phyloP scores from a whole-genome alignment of 2,888 invertebrate genomes.

The Netelia fuscicornis region DNA sequence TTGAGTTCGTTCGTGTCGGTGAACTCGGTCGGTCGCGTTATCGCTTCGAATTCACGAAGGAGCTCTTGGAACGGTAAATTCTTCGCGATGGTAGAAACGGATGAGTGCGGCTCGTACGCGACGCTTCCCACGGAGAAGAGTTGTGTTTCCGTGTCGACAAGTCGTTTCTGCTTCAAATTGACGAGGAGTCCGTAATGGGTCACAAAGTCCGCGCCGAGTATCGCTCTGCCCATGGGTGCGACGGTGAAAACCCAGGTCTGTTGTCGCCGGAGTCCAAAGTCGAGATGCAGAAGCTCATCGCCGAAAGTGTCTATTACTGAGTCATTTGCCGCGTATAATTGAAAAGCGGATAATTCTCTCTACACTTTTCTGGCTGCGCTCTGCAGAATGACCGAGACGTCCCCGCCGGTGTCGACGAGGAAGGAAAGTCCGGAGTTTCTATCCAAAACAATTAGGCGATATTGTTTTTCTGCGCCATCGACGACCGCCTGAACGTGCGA shows the following conservation, averaged over 20 bases:
- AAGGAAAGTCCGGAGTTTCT: constrained; percentile 35
- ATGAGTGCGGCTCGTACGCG: neutral
- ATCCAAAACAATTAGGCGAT: constrained; percentile 49
- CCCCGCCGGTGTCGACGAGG: constrained; percentile 52
- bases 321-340: no score
- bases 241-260: no score
- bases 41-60: constrained; percentile 10
- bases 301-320: no score
- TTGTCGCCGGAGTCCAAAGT: no score
- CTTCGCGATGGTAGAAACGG: constrained; percentile 8
- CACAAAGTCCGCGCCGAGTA: no score
- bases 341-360: neutral
- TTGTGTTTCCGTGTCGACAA: neutral
- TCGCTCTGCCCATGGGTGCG: no score
- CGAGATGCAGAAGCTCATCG: no score
- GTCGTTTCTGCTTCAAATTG: no score
- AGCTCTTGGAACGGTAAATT: neutral
- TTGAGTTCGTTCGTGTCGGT: neutral
- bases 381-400: constrained; percentile 42
- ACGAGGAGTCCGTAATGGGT: no score
- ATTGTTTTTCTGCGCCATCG: constrained; percentile 40
- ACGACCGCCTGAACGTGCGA: constrained; percentile 43
- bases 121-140: neutral
- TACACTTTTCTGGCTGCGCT: constrained; percentile 33
- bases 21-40: constrained; percentile 16